These are phyloP conservation scores for Drosophila bunnanda DNA, from an alignment of 2,888 invertebrate species.

Conservation along the genomic window DNA sequence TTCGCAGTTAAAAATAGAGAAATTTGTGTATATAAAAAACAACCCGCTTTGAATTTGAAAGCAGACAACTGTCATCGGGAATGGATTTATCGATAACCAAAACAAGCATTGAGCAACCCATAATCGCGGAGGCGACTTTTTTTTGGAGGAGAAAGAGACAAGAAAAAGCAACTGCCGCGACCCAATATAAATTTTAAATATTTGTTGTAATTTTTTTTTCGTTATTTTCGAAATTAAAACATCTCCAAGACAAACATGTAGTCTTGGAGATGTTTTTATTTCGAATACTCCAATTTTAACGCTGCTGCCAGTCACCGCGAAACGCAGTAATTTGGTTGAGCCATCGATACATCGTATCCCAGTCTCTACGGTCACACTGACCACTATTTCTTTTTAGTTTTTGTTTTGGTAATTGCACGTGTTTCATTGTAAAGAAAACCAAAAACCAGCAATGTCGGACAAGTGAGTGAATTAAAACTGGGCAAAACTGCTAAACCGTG, in stretches of 20 bases:
- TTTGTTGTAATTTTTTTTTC: no score
- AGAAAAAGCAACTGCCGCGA: no score
- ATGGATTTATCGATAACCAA: background rate
- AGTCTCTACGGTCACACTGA: background rate
- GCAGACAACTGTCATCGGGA: background rate
- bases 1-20: background rate
- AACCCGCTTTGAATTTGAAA: background rate
- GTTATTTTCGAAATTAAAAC: no score
- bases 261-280: background rate
- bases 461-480: conserved; percentile 66
- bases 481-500: background rate
- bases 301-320: background rate
- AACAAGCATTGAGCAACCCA: background rate
- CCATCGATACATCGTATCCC: background rate
- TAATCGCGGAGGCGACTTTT: no score
- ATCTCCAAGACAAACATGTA: no score
- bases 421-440: conserved; percentile 47
- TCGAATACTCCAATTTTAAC: background rate
- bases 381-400: conserved; percentile 52
- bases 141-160: no score
- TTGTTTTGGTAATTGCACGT: conserved; percentile 76
- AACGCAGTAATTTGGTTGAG: background rate
- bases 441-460: conserved; percentile 76
- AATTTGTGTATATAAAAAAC: background rate
- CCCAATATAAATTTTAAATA: no score